phyloP scores from a whole-genome alignment of 2,888 invertebrate genomes.

The Catocala fraxini region DNA sequence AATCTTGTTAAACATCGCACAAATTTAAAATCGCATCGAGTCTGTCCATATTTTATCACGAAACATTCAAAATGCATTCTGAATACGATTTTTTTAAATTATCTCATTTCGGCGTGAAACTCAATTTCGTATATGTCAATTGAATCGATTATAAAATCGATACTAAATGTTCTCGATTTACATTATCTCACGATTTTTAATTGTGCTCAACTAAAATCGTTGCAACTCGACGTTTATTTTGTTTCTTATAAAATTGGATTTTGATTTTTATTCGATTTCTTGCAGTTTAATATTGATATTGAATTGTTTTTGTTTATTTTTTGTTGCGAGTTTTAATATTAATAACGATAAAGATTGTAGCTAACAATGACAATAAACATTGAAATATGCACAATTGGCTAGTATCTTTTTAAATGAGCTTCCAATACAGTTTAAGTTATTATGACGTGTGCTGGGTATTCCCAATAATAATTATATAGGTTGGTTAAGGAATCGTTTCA shows the following conservation, averaged over 20 bases:
- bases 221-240: conserved; percentile 28
- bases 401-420: too few species aligned
- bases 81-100: conserved; percentile 43
- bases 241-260: conserved; percentile 29
- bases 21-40: conserved; percentile 35
- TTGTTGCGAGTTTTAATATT: background rate
- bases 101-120: conserved; percentile 58
- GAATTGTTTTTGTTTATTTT: conserved; percentile 23
- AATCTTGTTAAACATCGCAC: conserved; percentile 20
- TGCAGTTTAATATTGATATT: conserved; percentile 16
- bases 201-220: conserved; percentile 44
- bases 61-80: conserved; percentile 36
- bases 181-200: conserved; percentile 64
- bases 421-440: too few species aligned
- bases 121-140: conserved; percentile 64
- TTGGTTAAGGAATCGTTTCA: too few species aligned
- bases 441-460: too few species aligned
- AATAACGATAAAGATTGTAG: background rate
- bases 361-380: conserved; percentile 3
- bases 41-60: conserved; percentile 37
- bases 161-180: conserved; percentile 63
- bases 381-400: too few species aligned
- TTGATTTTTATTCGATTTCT: conserved; percentile 31
- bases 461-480: too few species aligned
- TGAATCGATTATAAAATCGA: conserved; percentile 61